A percentile compares a stretch with the other conserved stretches of the same genome.
Evolutionary conservation across 2,888 invertebrate genomes (phyloP).

Genomic region (Rugalucina vietnamica): DNA sequence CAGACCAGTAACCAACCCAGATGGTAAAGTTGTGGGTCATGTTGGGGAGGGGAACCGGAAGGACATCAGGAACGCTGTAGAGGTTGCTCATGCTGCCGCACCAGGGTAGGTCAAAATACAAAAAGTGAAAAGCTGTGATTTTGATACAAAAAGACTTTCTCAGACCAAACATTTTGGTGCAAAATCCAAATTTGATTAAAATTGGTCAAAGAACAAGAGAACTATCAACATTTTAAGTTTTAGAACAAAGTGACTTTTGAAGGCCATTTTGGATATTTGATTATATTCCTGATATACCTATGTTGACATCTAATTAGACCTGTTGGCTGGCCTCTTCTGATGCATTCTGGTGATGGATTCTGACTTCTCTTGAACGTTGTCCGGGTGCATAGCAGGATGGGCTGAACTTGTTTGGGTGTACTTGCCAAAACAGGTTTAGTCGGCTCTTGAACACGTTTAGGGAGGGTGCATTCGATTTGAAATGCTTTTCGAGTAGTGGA

Average conservation of each 20-base stretch:
- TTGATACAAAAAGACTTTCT: not conserved
- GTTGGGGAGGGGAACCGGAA: constrained; percentile 83
- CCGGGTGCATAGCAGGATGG: not conserved
- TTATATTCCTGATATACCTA: too few species aligned
- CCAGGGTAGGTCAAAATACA: constrained; percentile 79
- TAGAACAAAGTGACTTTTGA: not conserved
- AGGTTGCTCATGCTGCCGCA: constrained; percentile 85
- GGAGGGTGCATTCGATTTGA: too few species aligned
- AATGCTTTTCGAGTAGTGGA: too few species aligned
- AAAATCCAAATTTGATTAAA: not conserved
- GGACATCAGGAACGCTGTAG: constrained; percentile 85
- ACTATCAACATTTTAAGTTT: too few species aligned
- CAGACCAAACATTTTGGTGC: not conserved
- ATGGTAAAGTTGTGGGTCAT: constrained; percentile 80
- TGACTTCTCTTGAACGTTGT: not conserved
- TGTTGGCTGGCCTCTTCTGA: not conserved
- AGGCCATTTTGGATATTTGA: not conserved
- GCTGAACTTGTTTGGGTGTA: not conserved
- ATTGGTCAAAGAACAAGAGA: too few species aligned
- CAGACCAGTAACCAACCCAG: constrained; percentile 77
- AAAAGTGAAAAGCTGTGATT: not conserved
- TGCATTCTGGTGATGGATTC: not conserved
- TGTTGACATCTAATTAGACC: too few species aligned
- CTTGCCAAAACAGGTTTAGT: not conserved
- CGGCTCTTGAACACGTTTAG: too few species aligned